A percentile compares a stretch with the other conserved stretches of the same genome.
Conservation (phyloP, 2,113 vertebrate species). For the Pipa parva region DNA sequence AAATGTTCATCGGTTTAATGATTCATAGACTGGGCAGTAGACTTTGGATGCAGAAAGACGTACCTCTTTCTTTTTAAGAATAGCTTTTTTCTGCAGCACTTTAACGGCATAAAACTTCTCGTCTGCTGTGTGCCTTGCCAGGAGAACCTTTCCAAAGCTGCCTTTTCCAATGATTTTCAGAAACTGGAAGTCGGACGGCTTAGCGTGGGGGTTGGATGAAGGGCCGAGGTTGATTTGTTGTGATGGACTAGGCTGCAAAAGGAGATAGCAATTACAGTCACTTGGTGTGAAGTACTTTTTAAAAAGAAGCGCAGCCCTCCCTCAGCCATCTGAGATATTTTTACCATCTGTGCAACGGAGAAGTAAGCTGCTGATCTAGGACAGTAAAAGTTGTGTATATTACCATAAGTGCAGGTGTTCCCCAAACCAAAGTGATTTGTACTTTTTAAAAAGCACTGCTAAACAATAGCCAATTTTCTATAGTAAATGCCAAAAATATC, state of each 20-base stretch:
- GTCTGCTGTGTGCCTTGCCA: constrained; percentile 88
- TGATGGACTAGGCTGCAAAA: constrained; percentile 87
- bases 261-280: too few relatives aligned
- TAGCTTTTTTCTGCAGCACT: constrained; percentile 96
- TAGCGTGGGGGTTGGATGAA: constrained; percentile 94
- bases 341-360: too few relatives aligned
- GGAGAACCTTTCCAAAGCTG: constrained; percentile 95
- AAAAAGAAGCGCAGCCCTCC: too few relatives aligned
- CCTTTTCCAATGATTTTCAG: constrained; percentile 97
- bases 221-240: constrained; percentile 97
- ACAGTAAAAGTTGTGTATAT: too few relatives aligned
- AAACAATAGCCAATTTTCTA: too few relatives aligned
- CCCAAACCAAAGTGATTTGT: too few relatives aligned
- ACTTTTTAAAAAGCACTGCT: too few relatives aligned
- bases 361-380: too few relatives aligned
- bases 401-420: too few relatives aligned
- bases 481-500: too few relatives aligned
- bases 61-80: constrained; percentile 98
- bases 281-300: too few relatives aligned
- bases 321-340: too few relatives aligned
- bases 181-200: constrained; percentile 95
- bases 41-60: background rate
- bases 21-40: background rate
- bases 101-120: constrained; percentile 96
- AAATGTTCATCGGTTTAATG: background rate